Base-by-base conservation (phyloP, 2,888 invertebrate species). In the Exocentrus adspersus region DNA sequence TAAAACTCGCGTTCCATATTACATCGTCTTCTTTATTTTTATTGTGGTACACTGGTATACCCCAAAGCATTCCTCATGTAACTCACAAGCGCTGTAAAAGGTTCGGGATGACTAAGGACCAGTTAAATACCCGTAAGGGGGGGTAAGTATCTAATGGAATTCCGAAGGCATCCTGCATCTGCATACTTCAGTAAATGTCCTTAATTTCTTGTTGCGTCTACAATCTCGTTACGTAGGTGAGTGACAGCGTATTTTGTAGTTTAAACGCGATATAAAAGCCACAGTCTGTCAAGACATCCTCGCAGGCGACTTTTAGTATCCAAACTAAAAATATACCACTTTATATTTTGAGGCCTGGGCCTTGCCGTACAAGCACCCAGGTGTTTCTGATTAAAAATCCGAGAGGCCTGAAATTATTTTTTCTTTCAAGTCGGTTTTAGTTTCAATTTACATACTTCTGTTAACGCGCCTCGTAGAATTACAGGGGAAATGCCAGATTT, bases 341-440 rank as follows among this genome's bases (percentile, higher is more conserved):
- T 42, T 42, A 60, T 53, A n/a, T n/a, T n/a, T 54, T 60, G 24
- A 14, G 42, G 32, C 28, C 42, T 41, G 28, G 41, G 20, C 17
- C 37, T 12, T 28, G 17, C 32, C 52, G 46, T 43, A 41, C 37
- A 30, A 46, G 54, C 28, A 52, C 62, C 71, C 71, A 72, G 71
- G 71, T 72, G 71, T 68, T 70, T 60, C 65, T 72, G 71, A 72
- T 72, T 72, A 70, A 67, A 64, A 70, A 70, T 65, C 65, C 10
- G 9, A 57, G 32, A 19, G 37, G 24, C 54, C n/a, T n/a, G n/a
- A n/a, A 41, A 45, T 46, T 12, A 24, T 46, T 57, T 57, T 57
- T 57, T 30, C 45, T 57, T 46, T 57, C 14, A 57, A 45, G 57
- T 30, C 6, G 42, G 46, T 45, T 57, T 32, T 16, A 12, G 45